A percentile compares a stretch with the other conserved stretches of the same genome.
Conservation (phyloP, 2,888 invertebrate genomes). For the Sipunculus nudus region DNA sequence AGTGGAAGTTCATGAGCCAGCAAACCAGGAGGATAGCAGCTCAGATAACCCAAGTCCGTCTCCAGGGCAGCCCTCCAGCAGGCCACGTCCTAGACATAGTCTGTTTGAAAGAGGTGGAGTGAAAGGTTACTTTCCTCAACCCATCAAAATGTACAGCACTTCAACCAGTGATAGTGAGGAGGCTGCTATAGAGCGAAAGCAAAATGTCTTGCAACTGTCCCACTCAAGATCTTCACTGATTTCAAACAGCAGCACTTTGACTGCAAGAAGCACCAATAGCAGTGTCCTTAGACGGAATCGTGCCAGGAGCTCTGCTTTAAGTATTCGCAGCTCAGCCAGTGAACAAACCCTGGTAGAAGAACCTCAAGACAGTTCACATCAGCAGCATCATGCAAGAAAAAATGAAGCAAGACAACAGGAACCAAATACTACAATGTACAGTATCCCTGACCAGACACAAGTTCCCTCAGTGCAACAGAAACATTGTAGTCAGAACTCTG, state of each 20-base stretch:
- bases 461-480: neutral
- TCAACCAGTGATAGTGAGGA: constrained; percentile 35
- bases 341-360: constrained; percentile 27
- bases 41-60: neutral
- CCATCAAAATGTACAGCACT: constrained; percentile 17
- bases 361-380: neutral
- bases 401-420: neutral
- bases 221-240: constrained; percentile 13
- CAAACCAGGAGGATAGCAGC: no score
- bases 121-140: constrained; percentile 5
- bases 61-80: neutral
- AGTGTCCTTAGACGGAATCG: constrained; percentile 17
- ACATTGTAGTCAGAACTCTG: neutral
- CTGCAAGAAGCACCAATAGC: constrained; percentile 21
- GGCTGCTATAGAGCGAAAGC: constrained; percentile 3
- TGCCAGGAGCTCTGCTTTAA: constrained; percentile 17
- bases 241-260: constrained; percentile 27
- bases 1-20: no score
- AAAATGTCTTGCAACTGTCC: constrained; percentile 15
- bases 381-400: neutral
- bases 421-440: neutral
- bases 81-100: neutral
- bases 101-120: neutral
- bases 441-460: neutral
- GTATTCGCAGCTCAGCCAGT: constrained; percentile 26